phyloP scores from a whole-genome alignment of 2,797 vertebrate genomes.

The Periparus ater region DNA sequence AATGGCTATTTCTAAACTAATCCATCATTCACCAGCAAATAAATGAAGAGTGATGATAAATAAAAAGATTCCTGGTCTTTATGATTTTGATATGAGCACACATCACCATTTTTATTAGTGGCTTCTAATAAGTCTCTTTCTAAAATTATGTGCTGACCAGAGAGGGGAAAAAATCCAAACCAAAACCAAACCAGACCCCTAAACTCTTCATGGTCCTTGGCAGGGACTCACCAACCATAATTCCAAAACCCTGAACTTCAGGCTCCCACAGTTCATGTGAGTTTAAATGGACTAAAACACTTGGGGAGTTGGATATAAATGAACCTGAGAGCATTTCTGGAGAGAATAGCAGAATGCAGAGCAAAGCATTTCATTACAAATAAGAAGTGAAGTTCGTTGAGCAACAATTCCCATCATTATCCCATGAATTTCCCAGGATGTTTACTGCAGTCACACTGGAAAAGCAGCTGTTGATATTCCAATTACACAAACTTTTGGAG shows the following conservation, averaged over 20 bases:
- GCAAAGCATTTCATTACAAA: neutral
- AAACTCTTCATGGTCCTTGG: neutral
- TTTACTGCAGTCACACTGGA: neutral
- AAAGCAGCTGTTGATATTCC: slow-evolving; percentile 22
- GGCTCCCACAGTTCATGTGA: fast-evolving
- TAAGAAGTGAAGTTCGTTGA: neutral
- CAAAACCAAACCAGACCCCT: neutral
- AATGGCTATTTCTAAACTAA: slow-evolving; percentile 9
- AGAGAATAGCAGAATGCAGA: neutral
- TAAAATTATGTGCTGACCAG: neutral
- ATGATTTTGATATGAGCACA: neutral
- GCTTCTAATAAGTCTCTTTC: neutral
- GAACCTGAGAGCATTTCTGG: neutral
- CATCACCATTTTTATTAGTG: neutral
- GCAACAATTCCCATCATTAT: slow-evolving; percentile 16
- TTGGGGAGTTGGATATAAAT: neutral
- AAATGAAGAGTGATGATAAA: neutral
- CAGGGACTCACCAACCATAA: neutral
- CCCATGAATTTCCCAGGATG: neutral
- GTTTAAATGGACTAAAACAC: neutral
- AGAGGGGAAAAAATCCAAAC: neutral
- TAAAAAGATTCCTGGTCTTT: neutral
- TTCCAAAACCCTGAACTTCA: neutral
- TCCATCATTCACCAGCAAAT: neutral
- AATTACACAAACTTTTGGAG: neutral